Evolutionary conservation across 2,797 vertebrate species (phyloP).

Genomic region (Tinamus major): DNA sequence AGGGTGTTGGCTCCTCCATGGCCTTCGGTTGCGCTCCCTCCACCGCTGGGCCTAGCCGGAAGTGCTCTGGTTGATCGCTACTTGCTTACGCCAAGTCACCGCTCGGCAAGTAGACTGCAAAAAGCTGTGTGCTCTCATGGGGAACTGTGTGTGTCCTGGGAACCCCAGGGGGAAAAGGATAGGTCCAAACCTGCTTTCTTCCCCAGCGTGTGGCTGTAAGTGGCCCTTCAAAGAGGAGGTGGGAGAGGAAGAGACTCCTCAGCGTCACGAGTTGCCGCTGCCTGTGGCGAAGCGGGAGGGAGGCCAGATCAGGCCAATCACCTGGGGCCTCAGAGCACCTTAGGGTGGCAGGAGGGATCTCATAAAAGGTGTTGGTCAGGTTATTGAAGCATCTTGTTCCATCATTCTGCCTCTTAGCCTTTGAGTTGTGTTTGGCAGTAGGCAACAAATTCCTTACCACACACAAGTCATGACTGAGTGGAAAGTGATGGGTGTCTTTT

Average conservation of each 20-base stretch:
- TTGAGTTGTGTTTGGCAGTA: neutral
- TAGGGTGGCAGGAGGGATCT: neutral
- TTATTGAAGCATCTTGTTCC: neutral
- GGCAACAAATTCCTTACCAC: neutral
- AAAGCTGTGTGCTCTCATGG: neutral
- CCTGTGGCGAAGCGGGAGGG: neutral
- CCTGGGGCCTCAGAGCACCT: neutral
- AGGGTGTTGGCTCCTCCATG: neutral
- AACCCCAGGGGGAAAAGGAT: neutral
- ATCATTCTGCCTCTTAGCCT: neutral
- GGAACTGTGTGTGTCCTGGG: slow-evolving; percentile 30
- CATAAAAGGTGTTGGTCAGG: neutral
- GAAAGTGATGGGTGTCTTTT: neutral
- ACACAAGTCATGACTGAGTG: fast-evolving
- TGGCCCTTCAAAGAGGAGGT: neutral
- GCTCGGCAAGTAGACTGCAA: neutral
- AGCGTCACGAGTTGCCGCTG: neutral
- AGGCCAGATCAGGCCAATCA: neutral
- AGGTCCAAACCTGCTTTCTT: neutral
- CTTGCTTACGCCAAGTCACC: neutral
- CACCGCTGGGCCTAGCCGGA: neutral
- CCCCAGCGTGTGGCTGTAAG: neutral
- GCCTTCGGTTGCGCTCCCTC: neutral
- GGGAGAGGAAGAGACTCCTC: neutral
- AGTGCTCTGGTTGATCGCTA: neutral